Evolutionary conservation across 92 coral and sea anemone genomes (phyloP), one percentile per base, ranked within the genome.

Genomic region (Porites evermanni): DNA sequence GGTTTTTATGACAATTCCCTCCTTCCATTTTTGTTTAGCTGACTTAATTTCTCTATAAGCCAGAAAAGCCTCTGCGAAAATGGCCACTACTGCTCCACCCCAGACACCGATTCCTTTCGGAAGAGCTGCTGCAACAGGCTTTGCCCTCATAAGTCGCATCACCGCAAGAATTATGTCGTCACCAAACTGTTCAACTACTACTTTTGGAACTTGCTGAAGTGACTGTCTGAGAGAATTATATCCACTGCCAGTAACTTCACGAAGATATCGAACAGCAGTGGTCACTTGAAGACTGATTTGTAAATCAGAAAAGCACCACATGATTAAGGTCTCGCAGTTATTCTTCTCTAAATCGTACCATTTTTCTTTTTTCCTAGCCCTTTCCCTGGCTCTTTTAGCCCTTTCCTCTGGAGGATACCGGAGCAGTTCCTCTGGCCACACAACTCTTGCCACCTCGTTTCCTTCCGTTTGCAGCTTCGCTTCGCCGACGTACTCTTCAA

Each of bases 351-450:
- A 1, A 21, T 71, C 9, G 44, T 8, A 71, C 21, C 1, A 29
- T 2, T 47, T 20, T 21, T 71, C 75, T 53, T 9, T 6, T 47
- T 2, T 6, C 20, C 52, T 14, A 2, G 47, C 47, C 6, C 60
- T 54, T 54, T 17, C 7, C 75, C 1, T 4, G 16, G 56, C 56
- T 7, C 56, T 17, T 2, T 12, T 11, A 16, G 50, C 50, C 20
- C 38, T 12, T 16, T 71, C 75, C 1, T 44, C 4, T 0, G 7
- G 21, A 16, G 52, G 18, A 71, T 16, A 71, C 23, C 75, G 54
- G 1, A 12, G 56, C 75, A 71, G 51, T 69, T 86, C 89, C 20
- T 86, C 89, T 23, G 89, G 89, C 89, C 89, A 86, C 14, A 86
- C 89, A 4, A 86, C 89, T 60, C 84, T 79, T 61, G 58, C 79